Conservation (phyloP, 1,140 invertebrate genomes). For the Hylaeus anthracinus region DNA sequence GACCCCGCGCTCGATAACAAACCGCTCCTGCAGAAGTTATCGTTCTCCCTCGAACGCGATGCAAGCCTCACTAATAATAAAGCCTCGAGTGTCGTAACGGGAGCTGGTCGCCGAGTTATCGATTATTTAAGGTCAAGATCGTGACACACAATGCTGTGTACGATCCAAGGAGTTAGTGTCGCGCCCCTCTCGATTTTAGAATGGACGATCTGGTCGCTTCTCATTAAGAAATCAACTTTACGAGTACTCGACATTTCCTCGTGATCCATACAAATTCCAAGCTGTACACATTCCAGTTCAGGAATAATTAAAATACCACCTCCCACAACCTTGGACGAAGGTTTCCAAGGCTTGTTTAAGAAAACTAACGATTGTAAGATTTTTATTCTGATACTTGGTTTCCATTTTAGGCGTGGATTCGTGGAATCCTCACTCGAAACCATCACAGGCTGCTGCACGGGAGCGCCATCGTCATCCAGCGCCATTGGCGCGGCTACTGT, state of each 20-base stretch:
- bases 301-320: too few species aligned
- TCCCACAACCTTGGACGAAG: too few species aligned
- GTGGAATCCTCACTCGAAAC: slow-evolving; percentile 62
- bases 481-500: slow-evolving; percentile 64
- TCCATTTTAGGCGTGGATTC: slow-evolving; percentile 65
- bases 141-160: not conserved
- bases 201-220: too few species aligned
- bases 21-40: slow-evolving; percentile 5
- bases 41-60: not conserved
- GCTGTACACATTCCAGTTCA: too few species aligned
- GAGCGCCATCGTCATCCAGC: slow-evolving; percentile 60
- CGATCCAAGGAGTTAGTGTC: not conserved
- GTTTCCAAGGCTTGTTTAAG: too few species aligned
- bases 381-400: not conserved
- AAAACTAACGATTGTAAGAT: too few species aligned
- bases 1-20: slow-evolving; percentile 8
- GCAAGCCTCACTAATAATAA: slow-evolving; percentile 16
- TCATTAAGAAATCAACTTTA: too few species aligned
- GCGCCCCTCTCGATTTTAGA: too few species aligned
- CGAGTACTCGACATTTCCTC: too few species aligned
- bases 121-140: slow-evolving; percentile 34
- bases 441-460: slow-evolving; percentile 58
- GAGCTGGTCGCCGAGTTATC: not conserved
- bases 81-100: not conserved
- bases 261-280: too few species aligned